phyloP scores from a whole-genome alignment of 2,113 vertebrate genomes.

The Hirundichthys speculiger region DNA sequence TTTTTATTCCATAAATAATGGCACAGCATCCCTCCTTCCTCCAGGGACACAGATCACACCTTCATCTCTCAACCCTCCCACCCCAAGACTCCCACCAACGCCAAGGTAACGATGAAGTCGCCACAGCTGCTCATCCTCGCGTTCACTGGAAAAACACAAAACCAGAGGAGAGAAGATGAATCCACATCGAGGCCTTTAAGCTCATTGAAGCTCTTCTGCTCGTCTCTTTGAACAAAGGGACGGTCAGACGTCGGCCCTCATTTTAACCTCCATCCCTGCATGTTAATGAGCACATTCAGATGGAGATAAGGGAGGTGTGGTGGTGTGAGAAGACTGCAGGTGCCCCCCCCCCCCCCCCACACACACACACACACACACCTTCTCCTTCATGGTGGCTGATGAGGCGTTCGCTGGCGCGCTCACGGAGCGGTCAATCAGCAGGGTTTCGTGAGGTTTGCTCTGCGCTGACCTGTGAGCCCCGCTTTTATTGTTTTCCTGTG shows the following conservation, averaged over 20 bases:
- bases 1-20: too few species aligned
- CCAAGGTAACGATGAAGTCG: constrained; percentile 6
- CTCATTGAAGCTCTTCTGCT: neutral
- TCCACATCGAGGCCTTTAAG: neutral
- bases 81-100: neutral
- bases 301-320: neutral
- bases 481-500: constrained; percentile 14
- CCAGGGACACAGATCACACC: neutral
- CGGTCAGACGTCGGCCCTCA: constrained; percentile 9
- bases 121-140: constrained; percentile 3
- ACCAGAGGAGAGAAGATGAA: neutral
- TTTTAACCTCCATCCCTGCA: constrained; percentile 31
- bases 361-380: too few species aligned
- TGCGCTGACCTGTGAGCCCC: constrained; percentile 16
- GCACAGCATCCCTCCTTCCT: neutral
- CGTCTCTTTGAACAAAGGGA: constrained; percentile 19
- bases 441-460: neutral
- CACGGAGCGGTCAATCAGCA: constrained; percentile 31
- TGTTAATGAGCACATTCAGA: constrained; percentile 5
- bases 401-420: neutral
- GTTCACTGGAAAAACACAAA: neutral
- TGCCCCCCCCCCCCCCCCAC: neutral
- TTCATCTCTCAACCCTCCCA: neutral
- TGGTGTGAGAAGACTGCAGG: constrained; percentile 11
- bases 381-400: constrained; percentile 20